Conservation (phyloP, 2,888 invertebrate species). For the Rhogogaster chlorosoma region DNA sequence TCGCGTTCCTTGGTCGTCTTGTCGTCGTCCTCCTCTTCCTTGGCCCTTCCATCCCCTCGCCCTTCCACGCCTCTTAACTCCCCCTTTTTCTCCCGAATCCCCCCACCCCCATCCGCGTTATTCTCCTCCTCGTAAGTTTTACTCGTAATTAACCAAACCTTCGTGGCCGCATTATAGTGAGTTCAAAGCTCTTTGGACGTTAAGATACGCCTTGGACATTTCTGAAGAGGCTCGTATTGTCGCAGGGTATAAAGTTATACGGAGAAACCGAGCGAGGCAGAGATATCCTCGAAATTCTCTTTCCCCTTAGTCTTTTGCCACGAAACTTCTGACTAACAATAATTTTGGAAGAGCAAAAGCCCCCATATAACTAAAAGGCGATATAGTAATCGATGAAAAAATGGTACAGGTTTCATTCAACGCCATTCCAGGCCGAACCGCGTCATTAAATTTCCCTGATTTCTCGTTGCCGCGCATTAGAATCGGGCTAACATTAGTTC, state of each 20-base stretch:
- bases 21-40: constrained; percentile 55
- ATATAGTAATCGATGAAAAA: constrained; percentile 34
- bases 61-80: constrained; percentile 55
- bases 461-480: constrained; percentile 5
- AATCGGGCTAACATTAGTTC: constrained; percentile 38
- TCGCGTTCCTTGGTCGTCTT: constrained; percentile 27
- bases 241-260: background rate
- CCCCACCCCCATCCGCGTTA: constrained; percentile 49
- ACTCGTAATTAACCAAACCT: constrained; percentile 62
- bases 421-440: background rate
- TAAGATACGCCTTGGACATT: background rate
- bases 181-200: constrained; percentile 34
- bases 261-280: background rate
- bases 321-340: background rate
- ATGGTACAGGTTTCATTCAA: constrained; percentile 22
- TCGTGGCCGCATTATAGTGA: constrained; percentile 28
- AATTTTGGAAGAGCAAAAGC: background rate
- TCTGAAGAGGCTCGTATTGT: background rate
- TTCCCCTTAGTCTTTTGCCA: background rate
- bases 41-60: constrained; percentile 58
- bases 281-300: background rate
- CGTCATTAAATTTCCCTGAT: constrained; percentile 40
- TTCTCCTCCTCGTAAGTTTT: constrained; percentile 60
- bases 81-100: constrained; percentile 58
- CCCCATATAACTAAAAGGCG: background rate